Base-by-base conservation (phyloP, 1,140 invertebrate species). In the Pemphigus obesinymphae region DNA sequence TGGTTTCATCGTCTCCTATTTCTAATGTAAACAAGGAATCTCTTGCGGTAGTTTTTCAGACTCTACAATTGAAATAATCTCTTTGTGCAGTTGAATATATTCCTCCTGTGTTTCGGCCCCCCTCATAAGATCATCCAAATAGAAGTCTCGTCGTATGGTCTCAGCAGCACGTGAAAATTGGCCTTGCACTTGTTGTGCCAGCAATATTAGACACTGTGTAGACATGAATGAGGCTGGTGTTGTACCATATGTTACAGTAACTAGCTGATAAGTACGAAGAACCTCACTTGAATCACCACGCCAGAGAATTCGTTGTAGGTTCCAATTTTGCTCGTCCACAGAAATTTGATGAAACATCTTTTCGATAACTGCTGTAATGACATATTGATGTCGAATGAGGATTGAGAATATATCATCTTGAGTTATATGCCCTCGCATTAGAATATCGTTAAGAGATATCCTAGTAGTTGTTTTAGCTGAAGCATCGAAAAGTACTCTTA, bases 91-190 rank as follows among this genome's bases (percentile, higher is more conserved):
- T 10, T 8, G 15, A 15, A 34, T 15, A 34, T 5, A 34, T 63
- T 40, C 23, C 34, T 61, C 78, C 10, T 55, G n/a, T 0, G 55
- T 37, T 13, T 58, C 29, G 20, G 29, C 3, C 0, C 61, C 61
- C 15, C 29, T 63, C 61, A 63, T 63, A 3, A 63, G 29, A 84
- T 89, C 88, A 82, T 89, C 88, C 4, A 89, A 86, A 82, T 89
- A 89, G 70, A 87, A 87, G 82, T 87, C 85, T n/a, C 83, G 84
- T 29, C 37, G 29, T n/a, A 87, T 85, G 15, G 84, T 82, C 26
- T 84, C 70, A 50, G 84, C 48, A 48, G 84, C 85, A 10, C 43
- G 29, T 48, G 86, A 84, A 84, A 83, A 86, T 0, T 80, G 63
- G n/a, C 58, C 82, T n/a, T 68, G 78, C 81, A 85, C 82, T 72